Evolutionary conservation across 2,888 invertebrate species (phyloP), one percentile per base, ranked within the genome.

Genomic region (Caenorhabditis sinica): DNA sequence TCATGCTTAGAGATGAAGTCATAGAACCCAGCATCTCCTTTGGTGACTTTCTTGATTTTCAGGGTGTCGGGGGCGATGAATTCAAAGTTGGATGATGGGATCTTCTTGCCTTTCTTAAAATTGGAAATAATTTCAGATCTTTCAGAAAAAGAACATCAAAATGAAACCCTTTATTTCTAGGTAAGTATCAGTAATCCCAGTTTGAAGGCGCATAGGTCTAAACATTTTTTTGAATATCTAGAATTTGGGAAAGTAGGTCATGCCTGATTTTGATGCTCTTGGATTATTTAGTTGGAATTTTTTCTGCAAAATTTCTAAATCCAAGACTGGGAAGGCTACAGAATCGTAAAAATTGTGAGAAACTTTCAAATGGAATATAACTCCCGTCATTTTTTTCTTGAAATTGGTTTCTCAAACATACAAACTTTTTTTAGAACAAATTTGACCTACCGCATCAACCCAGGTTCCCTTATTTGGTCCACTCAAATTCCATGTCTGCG

Each of bases 101-200:
- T 5, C 36, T 71, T 71, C 11, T 71, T 71, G 11, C 71, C 71
- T 58, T 71, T 71, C 71, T 71, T 40, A 43, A 71, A 53, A 49
- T 1, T 20, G 25, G 25, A 49, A 45, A 49, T 68, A 17, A n/a
- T n/a, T n/a, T n/a, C n/a, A n/a, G n/a, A n/a, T n/a, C n/a, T n/a
- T n/a, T n/a, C n/a, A n/a, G n/a, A n/a, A 11, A 25, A 45, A 49
- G n/a, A 28, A 3, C 33, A 6, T 4, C 33, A 33, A 33, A 33
- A 33, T 33, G 33, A 33, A 4, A 33, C 8, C 33, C 33, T 6
- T 6, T 33, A 33, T 33, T 4, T 8, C 33, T 33, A 33, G n/a
- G n/a, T n/a, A n/a, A n/a, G n/a, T n/a, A n/a, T n/a, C 33, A 33
- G 33, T 33, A 33, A 8, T 8, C 33, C 43, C 20, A 23, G 23